Conservation (phyloP, 2,888 invertebrate genomes). For the Morpho deidamia region DNA sequence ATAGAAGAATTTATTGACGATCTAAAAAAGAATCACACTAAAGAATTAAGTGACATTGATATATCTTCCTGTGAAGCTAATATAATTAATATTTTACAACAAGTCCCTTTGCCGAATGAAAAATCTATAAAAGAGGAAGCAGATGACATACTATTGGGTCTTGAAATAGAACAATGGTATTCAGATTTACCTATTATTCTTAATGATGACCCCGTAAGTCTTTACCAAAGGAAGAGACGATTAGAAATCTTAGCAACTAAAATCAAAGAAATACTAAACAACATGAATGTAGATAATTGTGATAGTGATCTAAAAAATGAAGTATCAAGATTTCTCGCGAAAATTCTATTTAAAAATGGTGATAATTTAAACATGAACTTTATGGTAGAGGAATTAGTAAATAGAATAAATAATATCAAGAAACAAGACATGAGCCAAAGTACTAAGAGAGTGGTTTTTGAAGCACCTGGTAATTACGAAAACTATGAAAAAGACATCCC, state of each 20-base stretch:
- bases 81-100: slow-evolving; percentile 40
- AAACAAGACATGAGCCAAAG: slow-evolving; percentile 8
- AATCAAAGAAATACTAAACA: slow-evolving; percentile 39
- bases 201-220: slow-evolving; percentile 28
- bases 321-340: slow-evolving; percentile 37
- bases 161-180: slow-evolving; percentile 56
- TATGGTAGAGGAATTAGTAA: slow-evolving; percentile 38
- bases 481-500: slow-evolving; percentile 32
- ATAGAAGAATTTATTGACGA: slow-evolving; percentile 36
- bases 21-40: slow-evolving; percentile 36
- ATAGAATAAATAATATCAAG: slow-evolving; percentile 33
- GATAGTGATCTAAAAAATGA: slow-evolving; percentile 36
- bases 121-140: slow-evolving; percentile 46
- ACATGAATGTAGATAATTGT: slow-evolving; percentile 24
- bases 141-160: slow-evolving; percentile 43
- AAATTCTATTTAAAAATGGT: slow-evolving; percentile 26
- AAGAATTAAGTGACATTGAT: slow-evolving; percentile 34
- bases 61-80: slow-evolving; percentile 33
- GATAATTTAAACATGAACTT: slow-evolving; percentile 36
- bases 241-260: slow-evolving; percentile 44
- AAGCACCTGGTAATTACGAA: slow-evolving; percentile 25
- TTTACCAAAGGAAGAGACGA: slow-evolving; percentile 33
- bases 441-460: slow-evolving; percentile 17
- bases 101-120: slow-evolving; percentile 45
- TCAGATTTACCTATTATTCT: slow-evolving; percentile 40